Conservation (phyloP, 2,113 vertebrate genomes). For the Nothobranchius furzeri region DNA sequence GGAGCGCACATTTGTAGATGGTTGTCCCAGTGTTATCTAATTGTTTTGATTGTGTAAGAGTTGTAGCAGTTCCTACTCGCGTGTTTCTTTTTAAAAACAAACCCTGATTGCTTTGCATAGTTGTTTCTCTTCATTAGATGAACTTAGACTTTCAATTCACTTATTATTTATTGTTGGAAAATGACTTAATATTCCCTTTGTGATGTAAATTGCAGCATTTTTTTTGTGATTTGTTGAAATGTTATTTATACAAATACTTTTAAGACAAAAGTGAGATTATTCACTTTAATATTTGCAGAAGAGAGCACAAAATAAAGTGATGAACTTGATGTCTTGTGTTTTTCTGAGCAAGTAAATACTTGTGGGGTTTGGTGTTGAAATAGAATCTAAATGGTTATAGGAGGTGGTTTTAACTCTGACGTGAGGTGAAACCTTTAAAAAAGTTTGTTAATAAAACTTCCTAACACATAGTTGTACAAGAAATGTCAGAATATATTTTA, state of each 20-base stretch:
- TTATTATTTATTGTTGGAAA: slow-evolving; percentile 80
- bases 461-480: too few relatives aligned
- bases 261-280: slow-evolving; percentile 67
- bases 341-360: neutral
- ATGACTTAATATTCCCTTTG: slow-evolving; percentile 54
- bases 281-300: slow-evolving; percentile 71
- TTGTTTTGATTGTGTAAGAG: slow-evolving; percentile 64
- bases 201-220: slow-evolving; percentile 73
- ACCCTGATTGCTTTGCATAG: slow-evolving; percentile 73
- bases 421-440: too few relatives aligned
- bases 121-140: slow-evolving; percentile 69
- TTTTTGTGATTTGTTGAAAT: slow-evolving; percentile 75
- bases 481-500: too few relatives aligned
- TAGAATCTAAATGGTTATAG: too few relatives aligned
- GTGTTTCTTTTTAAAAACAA: slow-evolving; percentile 65
- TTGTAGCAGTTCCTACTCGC: slow-evolving; percentile 65
- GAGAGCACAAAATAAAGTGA: slow-evolving; percentile 75
- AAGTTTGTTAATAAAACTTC: too few relatives aligned
- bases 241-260: slow-evolving; percentile 81
- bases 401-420: too few relatives aligned
- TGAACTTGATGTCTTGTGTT: slow-evolving; percentile 39
- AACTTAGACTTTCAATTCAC: slow-evolving; percentile 72
- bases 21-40: slow-evolving; percentile 68
- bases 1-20: slow-evolving; percentile 80
- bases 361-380: too few relatives aligned